Percentiles rank a stretch among this genome's conserved stretches.
Conservation (phyloP, 2,888 invertebrate genomes). For the Dimorphilus gyrociliatus region DNA sequence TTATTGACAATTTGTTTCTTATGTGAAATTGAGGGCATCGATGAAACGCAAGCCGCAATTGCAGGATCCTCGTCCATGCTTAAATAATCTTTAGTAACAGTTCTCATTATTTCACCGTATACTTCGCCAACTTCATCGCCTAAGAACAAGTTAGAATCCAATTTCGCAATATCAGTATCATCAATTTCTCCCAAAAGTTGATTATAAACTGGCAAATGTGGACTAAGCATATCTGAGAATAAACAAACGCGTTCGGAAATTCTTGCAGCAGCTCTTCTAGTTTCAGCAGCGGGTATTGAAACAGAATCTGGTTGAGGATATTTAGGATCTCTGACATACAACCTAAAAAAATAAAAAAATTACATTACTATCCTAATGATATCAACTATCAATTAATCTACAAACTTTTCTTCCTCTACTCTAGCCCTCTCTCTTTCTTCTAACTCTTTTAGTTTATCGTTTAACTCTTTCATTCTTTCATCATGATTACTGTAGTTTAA, state of each 20-base stretch:
- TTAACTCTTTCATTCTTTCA: constrained; percentile 17
- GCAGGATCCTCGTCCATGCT: too few relatives aligned
- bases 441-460: constrained; percentile 20
- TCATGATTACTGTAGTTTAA: too few relatives aligned
- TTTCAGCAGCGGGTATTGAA: too few relatives aligned
- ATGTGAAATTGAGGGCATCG: too few relatives aligned
- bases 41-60: too few relatives aligned
- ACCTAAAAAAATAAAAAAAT: constrained; percentile 5
- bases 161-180: constrained; percentile 24
- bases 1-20: too few relatives aligned
- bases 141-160: constrained; percentile 33
- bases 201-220: constrained; percentile 31
- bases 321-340: constrained; percentile 11
- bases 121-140: constrained; percentile 36
- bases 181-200: constrained; percentile 35
- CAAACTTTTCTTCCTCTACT: constrained; percentile 18
- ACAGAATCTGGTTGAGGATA: constrained; percentile 31
- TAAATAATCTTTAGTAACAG: constrained; percentile 29
- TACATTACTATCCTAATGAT: not conserved
- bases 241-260: constrained; percentile 34
- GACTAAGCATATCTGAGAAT: constrained; percentile 26
- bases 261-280: constrained; percentile 32
- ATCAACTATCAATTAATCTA: not conserved
- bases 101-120: constrained; percentile 35
- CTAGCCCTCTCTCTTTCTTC: constrained; percentile 21